Conservation (phyloP, 2,797 vertebrate species). For the Crypturellus tataupa region DNA sequence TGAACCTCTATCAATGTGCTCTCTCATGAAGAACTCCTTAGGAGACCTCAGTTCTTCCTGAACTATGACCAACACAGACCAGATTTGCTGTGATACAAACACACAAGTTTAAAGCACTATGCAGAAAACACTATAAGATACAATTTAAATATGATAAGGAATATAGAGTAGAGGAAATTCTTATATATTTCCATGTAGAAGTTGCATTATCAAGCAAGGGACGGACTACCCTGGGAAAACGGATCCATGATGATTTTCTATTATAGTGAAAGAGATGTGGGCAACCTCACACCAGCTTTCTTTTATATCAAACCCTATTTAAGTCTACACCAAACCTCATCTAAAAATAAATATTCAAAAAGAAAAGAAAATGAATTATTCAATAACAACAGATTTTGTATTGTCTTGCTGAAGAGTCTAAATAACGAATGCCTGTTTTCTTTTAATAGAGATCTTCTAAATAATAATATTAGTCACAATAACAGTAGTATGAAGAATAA, state of each 20-base stretch:
- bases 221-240: neutral
- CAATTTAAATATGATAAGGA: neutral
- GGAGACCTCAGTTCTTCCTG: neutral
- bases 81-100: neutral
- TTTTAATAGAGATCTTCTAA: neutral
- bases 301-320: neutral
- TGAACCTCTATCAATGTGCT: neutral
- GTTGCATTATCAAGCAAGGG: neutral
- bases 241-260: neutral
- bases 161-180: neutral
- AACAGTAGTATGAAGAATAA: neutral
- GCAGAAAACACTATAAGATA: neutral
- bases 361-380: neutral
- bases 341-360: neutral
- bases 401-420: neutral
- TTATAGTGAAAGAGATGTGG: neutral
- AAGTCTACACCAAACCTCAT: neutral
- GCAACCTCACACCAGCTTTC: neutral
- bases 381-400: neutral
- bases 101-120: neutral
- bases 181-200: neutral
- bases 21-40: neutral
- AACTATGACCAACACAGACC: neutral
- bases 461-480: neutral
- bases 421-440: neutral